Evolutionary conservation across 1,140 invertebrate genomes (phyloP).

Genomic region (Phortica variegata): DNA sequence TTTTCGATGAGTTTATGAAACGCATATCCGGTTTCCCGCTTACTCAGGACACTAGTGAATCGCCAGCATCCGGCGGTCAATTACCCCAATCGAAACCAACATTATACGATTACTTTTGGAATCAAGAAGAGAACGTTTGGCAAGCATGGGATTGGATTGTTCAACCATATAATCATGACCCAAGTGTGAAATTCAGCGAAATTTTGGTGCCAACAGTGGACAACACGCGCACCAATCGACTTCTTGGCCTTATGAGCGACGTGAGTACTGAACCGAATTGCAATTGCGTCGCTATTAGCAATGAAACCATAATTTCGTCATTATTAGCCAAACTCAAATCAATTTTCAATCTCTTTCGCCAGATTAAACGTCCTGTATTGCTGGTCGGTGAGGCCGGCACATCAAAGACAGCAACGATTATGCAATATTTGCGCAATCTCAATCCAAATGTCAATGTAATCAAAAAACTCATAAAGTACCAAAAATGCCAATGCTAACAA

Average conservation of each 20-base stretch:
- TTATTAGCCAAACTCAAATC: constrained; percentile 3
- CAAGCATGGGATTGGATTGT: constrained; percentile 81
- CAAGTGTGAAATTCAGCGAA: constrained; percentile 70
- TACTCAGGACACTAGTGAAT: constrained; percentile 65
- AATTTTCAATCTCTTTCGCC: constrained; percentile 14
- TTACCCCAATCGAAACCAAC: constrained; percentile 65
- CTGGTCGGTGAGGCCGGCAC: constrained; percentile 87
- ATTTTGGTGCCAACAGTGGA: constrained; percentile 89
- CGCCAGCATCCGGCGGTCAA: constrained; percentile 66
- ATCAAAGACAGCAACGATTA: constrained; percentile 86
- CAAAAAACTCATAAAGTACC: constrained; percentile 43
- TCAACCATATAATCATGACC: constrained; percentile 73
- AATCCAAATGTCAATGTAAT: constrained; percentile 70
- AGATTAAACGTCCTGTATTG: constrained; percentile 75
- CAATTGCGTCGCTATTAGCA: constrained; percentile 2
- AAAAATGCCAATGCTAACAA: constrained; percentile 21
- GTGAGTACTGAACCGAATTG: constrained; percentile 52
- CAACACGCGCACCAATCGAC: constrained; percentile 76
- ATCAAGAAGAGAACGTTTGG: constrained; percentile 69
- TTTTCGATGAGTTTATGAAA: constrained; percentile 82
- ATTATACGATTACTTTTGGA: constrained; percentile 81
- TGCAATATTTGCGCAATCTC: constrained; percentile 74
- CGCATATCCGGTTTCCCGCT: constrained; percentile 69
- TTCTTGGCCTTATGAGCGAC: constrained; percentile 76
- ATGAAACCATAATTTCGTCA: not conserved